Base-by-base conservation (phyloP, 2,888 invertebrate genomes). In the Clistopyga incitator region DNA sequence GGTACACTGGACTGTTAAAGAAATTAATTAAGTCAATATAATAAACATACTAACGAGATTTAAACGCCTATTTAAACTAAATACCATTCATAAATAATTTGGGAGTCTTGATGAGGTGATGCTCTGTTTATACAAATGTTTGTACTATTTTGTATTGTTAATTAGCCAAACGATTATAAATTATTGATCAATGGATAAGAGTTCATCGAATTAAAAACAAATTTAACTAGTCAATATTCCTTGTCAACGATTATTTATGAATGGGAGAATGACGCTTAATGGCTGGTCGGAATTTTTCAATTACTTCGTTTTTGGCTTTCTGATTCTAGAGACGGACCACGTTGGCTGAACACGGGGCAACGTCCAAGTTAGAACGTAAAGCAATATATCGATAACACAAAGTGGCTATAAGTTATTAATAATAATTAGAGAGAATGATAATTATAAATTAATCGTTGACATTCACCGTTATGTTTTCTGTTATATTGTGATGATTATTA, bases 101-200 rank as follows among this genome's bases (percentile, higher is more conserved):
- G 93, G 93, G 93, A 93, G 92, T 90, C 92, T 93, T 93, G 91
- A 93, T 92, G 92, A 93, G 93, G 93, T 91, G 84, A 79, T 38
- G 74, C 76, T 47, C 54, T 77, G 64, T 84, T 76, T 74, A 45
- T 56, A 75, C 56, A 20, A 75, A 23, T 29, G 75, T 72, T 78
- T 79, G 38, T 82, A 72, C 15, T 64, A 52, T 54, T 75, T 54
- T 72, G 20, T 59, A 72, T 25, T 13, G 38, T 77, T 64, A 20
- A 61, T 68, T 42, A 13, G 42, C 34, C 25, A 78, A 78, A 52
- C 25, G 29, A 70, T 64, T 29, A 20, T 38, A 13, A 18, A 11
- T 42, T 45, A 13, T 25, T 15, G 6, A 50, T n/a, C 20, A 11
- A 38, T 68, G 23, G 11, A 34, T 50, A 34, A 25, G 54, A 64